Conservation (phyloP, 2,888 invertebrate species). For the Plebejus argus region DNA sequence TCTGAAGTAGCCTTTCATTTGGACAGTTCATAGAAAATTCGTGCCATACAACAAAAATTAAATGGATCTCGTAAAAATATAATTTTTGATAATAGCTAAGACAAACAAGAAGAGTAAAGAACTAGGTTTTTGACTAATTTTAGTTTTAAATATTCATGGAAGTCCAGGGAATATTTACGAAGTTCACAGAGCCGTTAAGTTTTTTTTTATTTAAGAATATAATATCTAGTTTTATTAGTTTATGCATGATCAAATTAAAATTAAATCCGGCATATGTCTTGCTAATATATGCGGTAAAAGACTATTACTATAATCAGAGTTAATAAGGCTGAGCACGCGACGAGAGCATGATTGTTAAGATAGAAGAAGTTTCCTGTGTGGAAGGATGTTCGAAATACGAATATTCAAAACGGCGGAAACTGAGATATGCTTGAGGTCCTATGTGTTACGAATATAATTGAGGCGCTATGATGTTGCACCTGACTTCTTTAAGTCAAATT, state of each 20-base stretch:
- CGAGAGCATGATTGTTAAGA: background rate
- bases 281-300: background rate
- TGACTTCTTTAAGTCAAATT: background rate
- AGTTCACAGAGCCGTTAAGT: too few species aligned
- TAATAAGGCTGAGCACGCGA: background rate
- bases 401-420: background rate
- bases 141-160: too few species aligned
- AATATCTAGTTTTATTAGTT: background rate
- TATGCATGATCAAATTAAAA: background rate
- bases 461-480: background rate
- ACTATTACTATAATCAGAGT: background rate
- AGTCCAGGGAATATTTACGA: too few species aligned
- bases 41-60: too few species aligned
- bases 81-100: too few species aligned
- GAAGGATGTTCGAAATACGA: background rate
- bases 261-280: background rate
- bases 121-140: background rate
- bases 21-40: too few species aligned
- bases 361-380: background rate
- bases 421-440: background rate
- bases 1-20: too few species aligned
- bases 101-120: too few species aligned
- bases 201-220: background rate
- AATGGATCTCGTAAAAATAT: too few species aligned
- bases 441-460: constrained; percentile 5